These are phyloP conservation scores for Setophaga petechia DNA, from an alignment of 2,113 vertebrate genomes.

Conservation along the genomic window DNA sequence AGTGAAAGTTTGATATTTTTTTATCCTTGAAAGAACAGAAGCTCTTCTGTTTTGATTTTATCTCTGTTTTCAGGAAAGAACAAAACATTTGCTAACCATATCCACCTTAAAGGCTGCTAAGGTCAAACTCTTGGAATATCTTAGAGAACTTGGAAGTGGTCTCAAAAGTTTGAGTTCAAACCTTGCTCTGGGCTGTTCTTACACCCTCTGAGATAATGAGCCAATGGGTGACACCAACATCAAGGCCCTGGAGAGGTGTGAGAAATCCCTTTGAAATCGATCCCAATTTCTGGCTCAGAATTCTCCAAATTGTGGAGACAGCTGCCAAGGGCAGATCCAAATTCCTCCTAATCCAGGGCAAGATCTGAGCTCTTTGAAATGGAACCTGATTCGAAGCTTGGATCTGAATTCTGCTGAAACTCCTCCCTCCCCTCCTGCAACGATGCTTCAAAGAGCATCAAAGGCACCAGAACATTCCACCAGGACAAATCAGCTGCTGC, in stretches of 20 bases:
- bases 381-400: neutral
- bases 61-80: neutral
- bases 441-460: neutral
- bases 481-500: neutral
- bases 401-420: neutral
- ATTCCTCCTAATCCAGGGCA: neutral
- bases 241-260: neutral
- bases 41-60: neutral
- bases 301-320: neutral
- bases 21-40: slow-evolving; percentile 15
- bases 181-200: neutral
- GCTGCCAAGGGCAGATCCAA: neutral
- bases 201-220: neutral
- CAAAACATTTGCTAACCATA: neutral
- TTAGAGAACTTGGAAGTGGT: neutral
- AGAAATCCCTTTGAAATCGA: neutral
- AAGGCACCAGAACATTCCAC: neutral
- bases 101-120: neutral
- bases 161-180: neutral
- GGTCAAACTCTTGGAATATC: neutral
- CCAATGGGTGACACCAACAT: neutral
- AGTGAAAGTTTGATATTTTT: neutral
- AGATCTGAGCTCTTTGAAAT: neutral
- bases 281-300: neutral
- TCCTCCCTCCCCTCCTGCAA: neutral